A percentile compares a stretch with the other conserved stretches of the same genome.
Conservation (phyloP, 2,113 vertebrate species). For the Podarcis raffonei region DNA sequence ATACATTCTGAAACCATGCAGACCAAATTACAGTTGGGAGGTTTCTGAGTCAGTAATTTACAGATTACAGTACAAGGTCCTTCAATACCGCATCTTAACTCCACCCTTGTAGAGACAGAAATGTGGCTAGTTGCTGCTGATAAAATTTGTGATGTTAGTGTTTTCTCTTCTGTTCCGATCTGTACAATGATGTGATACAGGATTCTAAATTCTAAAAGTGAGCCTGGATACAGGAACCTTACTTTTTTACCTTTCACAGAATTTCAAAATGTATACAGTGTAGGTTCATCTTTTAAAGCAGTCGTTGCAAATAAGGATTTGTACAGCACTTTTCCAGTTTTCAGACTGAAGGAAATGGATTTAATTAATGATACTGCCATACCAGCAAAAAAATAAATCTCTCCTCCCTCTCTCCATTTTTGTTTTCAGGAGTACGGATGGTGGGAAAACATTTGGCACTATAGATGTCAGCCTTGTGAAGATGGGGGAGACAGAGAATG, state of each 20-base stretch:
- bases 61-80: too few relatives aligned
- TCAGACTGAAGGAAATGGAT: neutral
- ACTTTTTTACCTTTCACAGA: neutral
- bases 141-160: neutral
- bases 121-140: neutral
- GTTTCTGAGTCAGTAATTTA: neutral
- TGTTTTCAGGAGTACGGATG: constrained; percentile 88
- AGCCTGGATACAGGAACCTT: rapidly evolving
- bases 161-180: rapidly evolving
- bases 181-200: neutral
- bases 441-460: constrained; percentile 87
- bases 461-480: constrained; percentile 91
- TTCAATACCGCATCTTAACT: neutral
- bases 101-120: neutral
- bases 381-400: neutral
- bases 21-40: neutral
- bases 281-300: neutral
- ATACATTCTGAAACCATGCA: neutral
- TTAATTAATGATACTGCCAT: neutral
- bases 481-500: constrained; percentile 95
- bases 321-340: neutral
- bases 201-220: neutral
- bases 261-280: rapidly evolving
- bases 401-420: constrained; percentile 6
- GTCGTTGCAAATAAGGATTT: neutral